Evolutionary conservation across 2,797 vertebrate species (phyloP), one percentile per base, ranked within the genome.

Genomic region (Rhinogobio ventralis): DNA sequence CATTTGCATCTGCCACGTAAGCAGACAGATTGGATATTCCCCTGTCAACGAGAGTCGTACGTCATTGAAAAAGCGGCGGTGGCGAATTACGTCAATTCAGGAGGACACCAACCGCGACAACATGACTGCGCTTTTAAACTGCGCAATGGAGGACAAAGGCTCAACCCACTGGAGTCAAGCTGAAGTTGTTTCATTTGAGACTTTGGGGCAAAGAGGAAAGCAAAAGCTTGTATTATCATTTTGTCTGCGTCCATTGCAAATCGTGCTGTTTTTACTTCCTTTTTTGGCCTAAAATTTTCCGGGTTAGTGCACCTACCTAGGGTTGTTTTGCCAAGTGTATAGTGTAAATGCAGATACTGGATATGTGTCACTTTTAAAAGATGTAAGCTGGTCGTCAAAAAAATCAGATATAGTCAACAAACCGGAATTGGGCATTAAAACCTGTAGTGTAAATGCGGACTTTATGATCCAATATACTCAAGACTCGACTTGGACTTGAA

Each of bases 241-340:
- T 62, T 0, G 14, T 62, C 60, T 28, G 13, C 13, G 6, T 62
- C 60, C 60, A 62, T 28, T 62, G 5, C 13, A 15, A 28, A 62
- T 28, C 13, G 2, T 1, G 0, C 13, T 1, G 0, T 62, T 28
- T 62, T 28, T 15, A 14, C n/a, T 5, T 60, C 4, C 11, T n/a
- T 25, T 60, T 60, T 25, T n/a, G 2, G 23, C 51, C 19, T 49
- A 49, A 17, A 14, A 14, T 53, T 49, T 53, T 2, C 19, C 51
- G 2, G 57, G 11, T 25, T n/a, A 60, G 57, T 25, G 13, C 0
- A 0, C 25, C 23, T 57, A 25, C 55, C n/a, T 13, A 25, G n/a
- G 57, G n/a, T 25, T 25, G n/a, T 25, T 60, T 60, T n/a, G n/a
- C n/a, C n/a, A 60, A 25, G 57, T 14, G 57, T 28, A 62, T 62